Evolutionary conservation across 2,797 vertebrate species (phyloP), one percentile per base, ranked within the genome.

Genomic region (Crax fasciolata): DNA sequence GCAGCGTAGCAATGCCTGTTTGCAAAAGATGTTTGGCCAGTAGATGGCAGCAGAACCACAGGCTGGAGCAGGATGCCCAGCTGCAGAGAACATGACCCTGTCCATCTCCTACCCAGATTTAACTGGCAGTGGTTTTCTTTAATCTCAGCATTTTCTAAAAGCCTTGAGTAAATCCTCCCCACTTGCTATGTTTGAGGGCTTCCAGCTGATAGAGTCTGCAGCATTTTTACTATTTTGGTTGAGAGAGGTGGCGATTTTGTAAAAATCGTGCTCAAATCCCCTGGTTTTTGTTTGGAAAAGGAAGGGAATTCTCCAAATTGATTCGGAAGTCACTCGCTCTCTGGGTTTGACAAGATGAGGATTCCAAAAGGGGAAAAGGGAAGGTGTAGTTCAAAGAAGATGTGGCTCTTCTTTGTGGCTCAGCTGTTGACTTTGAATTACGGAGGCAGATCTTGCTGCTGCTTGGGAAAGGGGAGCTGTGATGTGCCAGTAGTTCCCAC

Each of bases 41-140:
- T 65, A 96, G 96, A 62, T 92, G 95, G 96, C 96, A 93, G 86
- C 84, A 94, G 49, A 91, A 68, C 39, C 76, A 85, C 87, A 94
- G 39, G 7, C 57, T 71, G 55, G 21, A 86, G 32, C 24, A 70
- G 35, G 32, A 84, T 70, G n/a, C 49, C 82, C 13, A n/a, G 20
- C 27, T 15, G 23, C 28, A 13, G 52, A 54, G 66, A 86, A 16
- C 9, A 38, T 16, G 70, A 17, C 51, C 12, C 58, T 71, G 38
- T 43, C n/a, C 17, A 11, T 86, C 63, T 87, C 52, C 19, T 62
- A 25, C n/a, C 17, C 46, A 54, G 86, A 87, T 83, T 88, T 89
- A 87, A 58, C 62, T 88, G 59, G 9, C 2, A 4, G 5, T 72
- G 11, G 55, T 90, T 91, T 86, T 65, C 44, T 72, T 94, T 86